A percentile compares a stretch with the other conserved stretches of the same genome.
phyloP scores from a whole-genome alignment of 2,888 invertebrate species.

The Mantis religiosa region DNA sequence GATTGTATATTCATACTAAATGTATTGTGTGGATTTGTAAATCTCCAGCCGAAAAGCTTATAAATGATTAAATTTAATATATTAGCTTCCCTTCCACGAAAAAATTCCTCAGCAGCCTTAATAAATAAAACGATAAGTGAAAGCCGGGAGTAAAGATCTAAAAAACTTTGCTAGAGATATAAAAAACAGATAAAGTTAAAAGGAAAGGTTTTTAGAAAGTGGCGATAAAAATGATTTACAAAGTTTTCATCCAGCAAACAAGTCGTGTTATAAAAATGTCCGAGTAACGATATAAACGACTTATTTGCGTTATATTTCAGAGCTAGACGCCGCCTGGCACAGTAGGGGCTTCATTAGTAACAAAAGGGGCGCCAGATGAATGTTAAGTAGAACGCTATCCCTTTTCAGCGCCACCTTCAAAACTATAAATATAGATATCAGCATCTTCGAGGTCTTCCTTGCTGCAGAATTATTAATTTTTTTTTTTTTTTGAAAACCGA shows the following conservation, averaged over 20 bases:
- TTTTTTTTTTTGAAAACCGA: no score
- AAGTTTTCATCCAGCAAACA: slow-evolving; percentile 12
- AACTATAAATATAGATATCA: no score
- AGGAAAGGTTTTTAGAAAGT: not conserved
- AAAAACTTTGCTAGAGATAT: not conserved
- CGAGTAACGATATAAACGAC: not conserved
- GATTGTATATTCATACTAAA: no score
- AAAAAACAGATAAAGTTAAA: not conserved
- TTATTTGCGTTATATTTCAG: slow-evolving; percentile 3
- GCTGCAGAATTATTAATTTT: no score
- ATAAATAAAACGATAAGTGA: not conserved
- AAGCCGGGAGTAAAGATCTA: not conserved
- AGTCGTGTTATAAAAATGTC: slow-evolving; percentile 7
- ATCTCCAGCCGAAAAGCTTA: not conserved
- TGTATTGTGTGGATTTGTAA: not conserved
- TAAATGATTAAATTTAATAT: not conserved
- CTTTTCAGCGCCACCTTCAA: no score
- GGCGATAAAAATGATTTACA: slow-evolving; percentile 9
- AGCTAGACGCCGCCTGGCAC: not conserved
- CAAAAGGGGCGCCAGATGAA: not conserved
- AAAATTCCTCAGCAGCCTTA: not conserved
- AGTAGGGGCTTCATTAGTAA: not conserved
- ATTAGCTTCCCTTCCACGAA: not conserved
- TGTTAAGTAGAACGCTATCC: not conserved
- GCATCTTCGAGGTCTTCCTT: no score